Evolutionary conservation across 2,888 invertebrate genomes (phyloP), one percentile per base, ranked within the genome.

Genomic region (Trisateles emortualis): DNA sequence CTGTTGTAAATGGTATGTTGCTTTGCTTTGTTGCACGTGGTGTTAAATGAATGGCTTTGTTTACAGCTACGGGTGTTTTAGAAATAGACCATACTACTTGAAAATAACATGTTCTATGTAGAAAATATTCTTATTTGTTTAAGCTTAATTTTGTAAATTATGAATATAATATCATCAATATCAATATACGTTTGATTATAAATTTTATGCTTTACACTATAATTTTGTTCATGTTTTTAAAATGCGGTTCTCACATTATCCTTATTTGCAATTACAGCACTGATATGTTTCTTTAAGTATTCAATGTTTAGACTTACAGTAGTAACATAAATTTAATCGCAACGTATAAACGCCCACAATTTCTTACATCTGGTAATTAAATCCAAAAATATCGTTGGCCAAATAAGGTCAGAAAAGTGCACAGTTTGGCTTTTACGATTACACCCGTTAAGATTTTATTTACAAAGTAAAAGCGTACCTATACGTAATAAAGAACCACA

Each of bases 401-500:
- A 47, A 59, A 69, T 50, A 59, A 43, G 52, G 47, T 22, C 46
- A 35, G 41, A 54, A 64, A 65, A 54, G 53, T 53, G 54, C 57
- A 44, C 48, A 46, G 38, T 55, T 59, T 38, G 39, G 26, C 36
- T 63, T 68, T 66, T 48, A 68, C 55, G 70, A 69, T 69, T 59
- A 52, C 57, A 58, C 41, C 30, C 38, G 50, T 64, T 42, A 54
- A 55, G 43, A 52, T 62, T 60, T 64, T 59, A 67, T 61, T 51
- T 55, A 60, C 62, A 54, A 70, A 65, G 65, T 66, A 69, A 69
- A 72, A 64, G 61, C 44, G 38, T 53, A 53, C 42, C 33, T 53
- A 53, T 60, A 38, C 52, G 62, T 66, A 68, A 74, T 70, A 75
- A 81, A 79, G 74, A 77, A 76, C 60, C 59, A 68, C 73, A 75